Base-by-base conservation (phyloP, 2,113 vertebrate species). In the Falco punctatus region DNA sequence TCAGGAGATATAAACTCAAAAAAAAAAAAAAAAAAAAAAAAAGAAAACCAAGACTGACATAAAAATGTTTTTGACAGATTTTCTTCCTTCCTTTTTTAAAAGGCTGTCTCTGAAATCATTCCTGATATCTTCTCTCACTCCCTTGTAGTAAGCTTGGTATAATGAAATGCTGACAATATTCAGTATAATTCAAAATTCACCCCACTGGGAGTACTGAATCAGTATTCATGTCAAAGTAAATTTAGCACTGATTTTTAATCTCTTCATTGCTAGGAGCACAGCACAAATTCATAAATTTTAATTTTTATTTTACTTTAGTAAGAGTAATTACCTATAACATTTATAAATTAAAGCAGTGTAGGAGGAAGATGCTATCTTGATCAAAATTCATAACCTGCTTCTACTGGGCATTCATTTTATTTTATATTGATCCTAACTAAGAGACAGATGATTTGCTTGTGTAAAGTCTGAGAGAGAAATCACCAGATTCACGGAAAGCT, bases 281-380 rank as follows among this genome's bases (percentile, higher is more conserved):
- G 90, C 77, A 96, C 75, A 94, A 93, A 97, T 91, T 89, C 82
- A 96, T 97, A 96, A 78, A 96, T 97, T 95, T 96, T 92, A 94
- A 96, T 97, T 97, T 95, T 96, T 88, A 95, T 95, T 97, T 97
- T 97, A 90, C 89, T 93, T 88, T 96, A 95, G 81, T 96, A 92
- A 94, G 40, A 95, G 78, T 83, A 97, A 97, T 97, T 97, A 97
- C 91, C 85, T 87, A 94, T 81, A 96, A 91, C 75, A 80, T 74
- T 94, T 90, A 70, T 83, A 92, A 96, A 97, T 94, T 87, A 94
- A 95, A 93, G 62, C 35, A 58, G 24, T 28, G 51, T 70, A 92
- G 91, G 51, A 59, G 75, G 96, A 94, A 86, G 82, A 93, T 78
- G 77, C 51, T 91, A 30, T 58, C 81, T 87, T 94, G 88, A 97